These are phyloP conservation scores for Mormyrus iriodes DNA, from an alignment of 2,113 vertebrate genomes.

Conservation along the genomic window DNA sequence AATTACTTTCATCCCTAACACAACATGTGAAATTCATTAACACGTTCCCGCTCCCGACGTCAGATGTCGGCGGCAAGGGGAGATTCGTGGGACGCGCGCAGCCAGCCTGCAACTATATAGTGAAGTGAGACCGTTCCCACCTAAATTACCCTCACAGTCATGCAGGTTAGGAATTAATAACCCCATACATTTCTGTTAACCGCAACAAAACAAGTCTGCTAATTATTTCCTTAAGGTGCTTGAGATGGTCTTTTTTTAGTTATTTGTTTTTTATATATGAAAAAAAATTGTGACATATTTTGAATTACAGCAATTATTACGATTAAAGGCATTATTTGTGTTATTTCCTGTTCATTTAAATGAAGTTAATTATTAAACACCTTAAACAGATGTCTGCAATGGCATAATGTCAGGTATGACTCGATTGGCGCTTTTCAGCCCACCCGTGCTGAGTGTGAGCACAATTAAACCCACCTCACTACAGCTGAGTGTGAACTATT, in stretches of 20 bases:
- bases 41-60: background rate
- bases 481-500: background rate
- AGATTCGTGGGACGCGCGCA: background rate
- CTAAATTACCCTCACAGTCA: background rate
- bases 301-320: background rate
- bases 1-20: constrained; percentile 7
- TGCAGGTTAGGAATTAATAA: background rate
- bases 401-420: background rate
- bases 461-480: constrained; percentile 10
- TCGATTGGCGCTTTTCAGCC: background rate
- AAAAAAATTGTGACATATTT: background rate
- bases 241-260: background rate
- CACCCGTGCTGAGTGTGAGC: background rate
- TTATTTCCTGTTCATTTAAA: background rate
- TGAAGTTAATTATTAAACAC: background rate
- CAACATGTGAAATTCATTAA: constrained; percentile 19
- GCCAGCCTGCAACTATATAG: background rate
- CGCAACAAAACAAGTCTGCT: background rate
- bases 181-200: background rate
- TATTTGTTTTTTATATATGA: background rate
- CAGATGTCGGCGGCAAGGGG: background rate
- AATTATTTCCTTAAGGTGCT: background rate
- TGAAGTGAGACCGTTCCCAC: background rate
- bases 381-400: background rate
- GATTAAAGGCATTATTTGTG: background rate